Conservation (phyloP, 2,797 vertebrate genomes). For the Chelonia mydas region DNA sequence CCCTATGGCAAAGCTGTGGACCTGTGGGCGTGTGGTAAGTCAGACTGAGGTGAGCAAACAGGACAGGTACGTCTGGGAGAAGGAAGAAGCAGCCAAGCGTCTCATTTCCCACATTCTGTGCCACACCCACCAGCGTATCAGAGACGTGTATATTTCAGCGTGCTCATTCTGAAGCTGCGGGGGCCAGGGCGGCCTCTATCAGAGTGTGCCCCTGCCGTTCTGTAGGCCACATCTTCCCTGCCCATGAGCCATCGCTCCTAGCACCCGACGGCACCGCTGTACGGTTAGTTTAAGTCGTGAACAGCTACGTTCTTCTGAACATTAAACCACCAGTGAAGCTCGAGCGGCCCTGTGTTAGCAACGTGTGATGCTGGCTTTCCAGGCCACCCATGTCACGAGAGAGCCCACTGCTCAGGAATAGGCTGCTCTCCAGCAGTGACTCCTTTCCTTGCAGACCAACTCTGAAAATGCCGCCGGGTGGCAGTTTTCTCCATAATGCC, state of each 20-base stretch:
- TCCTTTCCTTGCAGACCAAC: background rate
- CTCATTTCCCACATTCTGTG: accelerated
- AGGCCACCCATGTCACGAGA: background rate
- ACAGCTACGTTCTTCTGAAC: background rate
- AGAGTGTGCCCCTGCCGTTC: background rate
- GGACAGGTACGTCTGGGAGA: background rate
- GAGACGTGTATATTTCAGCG: background rate
- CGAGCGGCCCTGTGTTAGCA: background rate
- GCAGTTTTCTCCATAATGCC: background rate
- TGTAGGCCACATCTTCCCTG: background rate
- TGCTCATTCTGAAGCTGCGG: background rate
- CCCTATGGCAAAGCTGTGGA: conserved; percentile 97
- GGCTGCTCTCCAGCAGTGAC: background rate
- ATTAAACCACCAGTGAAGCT: background rate
- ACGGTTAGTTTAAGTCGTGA: background rate
- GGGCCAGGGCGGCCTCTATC: background rate
- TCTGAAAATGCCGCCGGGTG: background rate
- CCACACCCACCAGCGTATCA: accelerated
- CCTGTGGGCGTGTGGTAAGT: conserved; percentile 97
- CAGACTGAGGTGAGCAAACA: accelerated
- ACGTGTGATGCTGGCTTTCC: background rate
- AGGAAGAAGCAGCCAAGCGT: background rate
- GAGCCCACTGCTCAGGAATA: background rate
- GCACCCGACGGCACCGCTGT: accelerated
- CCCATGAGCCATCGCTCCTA: background rate